Conservation (phyloP, 2,888 invertebrate species). For the Synanthedon myopaeformis region DNA sequence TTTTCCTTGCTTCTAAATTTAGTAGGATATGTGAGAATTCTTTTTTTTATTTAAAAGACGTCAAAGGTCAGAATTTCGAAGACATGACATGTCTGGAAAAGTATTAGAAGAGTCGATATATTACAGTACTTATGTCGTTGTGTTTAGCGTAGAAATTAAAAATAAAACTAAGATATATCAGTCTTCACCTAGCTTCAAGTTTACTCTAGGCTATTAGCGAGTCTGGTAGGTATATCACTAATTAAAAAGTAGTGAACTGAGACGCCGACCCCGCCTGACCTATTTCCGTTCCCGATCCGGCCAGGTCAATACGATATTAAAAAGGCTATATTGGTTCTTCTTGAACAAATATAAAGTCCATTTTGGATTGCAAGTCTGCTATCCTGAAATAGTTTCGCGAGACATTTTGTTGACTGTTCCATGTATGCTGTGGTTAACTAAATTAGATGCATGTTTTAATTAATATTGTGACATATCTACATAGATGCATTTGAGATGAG, state of each 20-base stretch:
- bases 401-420: conserved; percentile 44
- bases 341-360: neutral
- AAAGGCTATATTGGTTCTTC: conserved; percentile 4
- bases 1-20: no score
- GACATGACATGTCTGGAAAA: no score
- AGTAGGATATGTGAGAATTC: no score
- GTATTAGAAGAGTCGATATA: no score
- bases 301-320: conserved; percentile 30
- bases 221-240: neutral
- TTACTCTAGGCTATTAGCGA: neutral
- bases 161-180: no score
- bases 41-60: no score
- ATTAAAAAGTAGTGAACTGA: conserved; percentile 18
- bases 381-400: conserved; percentile 10
- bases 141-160: no score
- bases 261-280: conserved; percentile 47
- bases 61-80: no score
- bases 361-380: neutral
- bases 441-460: neutral
- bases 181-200: no score
- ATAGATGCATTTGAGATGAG: no score
- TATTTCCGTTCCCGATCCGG: conserved; percentile 39
- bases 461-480: no score
- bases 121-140: no score
- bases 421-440: conserved; percentile 7